Evolutionary conservation across 2,113 vertebrate genomes (phyloP).

Genomic region (Cyphotilapia sp.): DNA sequence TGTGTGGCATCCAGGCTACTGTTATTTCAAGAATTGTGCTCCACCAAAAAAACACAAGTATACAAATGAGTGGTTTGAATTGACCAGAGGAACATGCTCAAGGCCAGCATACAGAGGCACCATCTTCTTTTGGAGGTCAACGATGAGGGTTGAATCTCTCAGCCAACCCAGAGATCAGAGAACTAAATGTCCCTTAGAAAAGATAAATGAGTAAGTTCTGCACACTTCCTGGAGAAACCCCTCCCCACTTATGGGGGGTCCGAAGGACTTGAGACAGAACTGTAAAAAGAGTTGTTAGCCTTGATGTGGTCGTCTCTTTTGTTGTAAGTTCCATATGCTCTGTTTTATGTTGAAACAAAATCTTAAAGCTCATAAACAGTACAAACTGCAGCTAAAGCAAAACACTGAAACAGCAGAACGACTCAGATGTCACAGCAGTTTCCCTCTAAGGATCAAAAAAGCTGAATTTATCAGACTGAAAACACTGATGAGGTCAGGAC

Average conservation of each 20-base stretch:
- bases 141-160: not conserved
- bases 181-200: not conserved
- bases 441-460: rapidly evolving
- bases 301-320: not conserved
- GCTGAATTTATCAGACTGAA: not conserved
- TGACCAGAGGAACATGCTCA: not conserved
- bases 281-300: not conserved
- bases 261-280: not conserved
- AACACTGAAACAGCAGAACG: rapidly evolving
- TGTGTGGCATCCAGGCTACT: not conserved
- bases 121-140: not conserved
- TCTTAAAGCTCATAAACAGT: rapidly evolving
- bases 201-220: not conserved
- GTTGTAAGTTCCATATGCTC: not conserved
- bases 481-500: not conserved
- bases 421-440: not conserved
- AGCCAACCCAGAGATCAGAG: not conserved
- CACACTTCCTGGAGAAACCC: not conserved
- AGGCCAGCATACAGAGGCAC: not conserved
- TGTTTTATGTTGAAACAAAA: not conserved
- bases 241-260: not conserved
- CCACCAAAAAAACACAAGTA: not conserved
- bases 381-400: not conserved
- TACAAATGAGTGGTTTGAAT: not conserved
- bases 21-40: not conserved